Evolutionary conservation across 2,113 vertebrate species (phyloP), one percentile per base, ranked within the genome.

Genomic region (Vicugna pacos): DNA sequence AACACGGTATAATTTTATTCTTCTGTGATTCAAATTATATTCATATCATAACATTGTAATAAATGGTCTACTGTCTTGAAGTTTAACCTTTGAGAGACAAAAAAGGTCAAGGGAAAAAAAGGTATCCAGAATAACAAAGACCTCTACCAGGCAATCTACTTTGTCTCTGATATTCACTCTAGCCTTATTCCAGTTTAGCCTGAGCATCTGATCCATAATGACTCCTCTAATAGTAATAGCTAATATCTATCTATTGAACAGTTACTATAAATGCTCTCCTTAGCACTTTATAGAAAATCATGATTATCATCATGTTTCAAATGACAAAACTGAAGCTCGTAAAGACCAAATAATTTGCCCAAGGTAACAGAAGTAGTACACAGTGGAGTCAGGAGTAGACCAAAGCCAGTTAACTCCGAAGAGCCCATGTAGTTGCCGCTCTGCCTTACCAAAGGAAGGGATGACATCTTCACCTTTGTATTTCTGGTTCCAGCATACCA

Each of bases 1-100:
- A 91, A 88, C 30, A 90, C 15, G 13, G 5, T n/a, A 54, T 77
- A 75, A 94, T 69, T 90, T 69, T 86, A 80, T 56, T 70, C 24
- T 32, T 69, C 58, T 70, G 4, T 70, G 35, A 60, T 82, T 95
- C 58, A 67, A 82, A 95, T 67, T 96, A 67, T 73, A 92, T 84
- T 89, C 89, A 58, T 15, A 89, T 91, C 38, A 84, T 77, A 95
- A 76, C n/a, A 91, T 52, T 30, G 38, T 65, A 73, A 38, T 65
- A 94, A 88, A 48, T 64, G 35, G 62, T 69, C 42, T 76, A 75
- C 3, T 58, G 32, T 87, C 28, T 87, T 95, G 48, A 54, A 62
- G 32, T 46, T 76, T 92, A 84, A 38, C 11, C 24, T 72, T 26
- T 81, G n/a, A 54, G 26, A 84, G 52, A 30, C 82, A 89, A 62